Percentiles rank a stretch among this genome's conserved stretches.
phyloP scores from a whole-genome alignment of 2,888 invertebrate species.

The Zeuzera pyrina region DNA sequence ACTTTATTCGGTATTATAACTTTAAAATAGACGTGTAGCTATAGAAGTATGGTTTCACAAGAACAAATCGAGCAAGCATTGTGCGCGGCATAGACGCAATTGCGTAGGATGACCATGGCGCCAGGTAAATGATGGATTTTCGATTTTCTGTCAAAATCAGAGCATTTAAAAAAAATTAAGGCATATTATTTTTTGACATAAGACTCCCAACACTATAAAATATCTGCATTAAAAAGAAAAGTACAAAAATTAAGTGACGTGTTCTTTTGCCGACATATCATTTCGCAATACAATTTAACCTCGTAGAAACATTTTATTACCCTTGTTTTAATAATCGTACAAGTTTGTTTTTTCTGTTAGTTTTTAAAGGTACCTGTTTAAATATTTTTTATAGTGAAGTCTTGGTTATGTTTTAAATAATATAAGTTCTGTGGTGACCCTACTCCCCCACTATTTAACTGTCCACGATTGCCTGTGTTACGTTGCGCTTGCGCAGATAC shows the following conservation, averaged over 20 bases:
- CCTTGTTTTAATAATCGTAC: no score
- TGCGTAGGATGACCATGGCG: slow-evolving; percentile 16
- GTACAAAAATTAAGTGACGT: neutral
- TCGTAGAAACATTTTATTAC: no score
- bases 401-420: neutral
- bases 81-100: slow-evolving; percentile 23
- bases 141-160: neutral
- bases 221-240: neutral
- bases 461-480: neutral
- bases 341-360: no score
- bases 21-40: no score
- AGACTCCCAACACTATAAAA: no score
- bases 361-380: no score
- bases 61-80: slow-evolving; percentile 1
- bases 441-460: neutral
- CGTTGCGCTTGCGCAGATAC: neutral
- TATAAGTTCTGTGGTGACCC: neutral
- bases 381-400: no score
- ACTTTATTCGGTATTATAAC: no score
- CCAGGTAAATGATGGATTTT: slow-evolving; percentile 1
- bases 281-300: no score
- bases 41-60: slow-evolving; percentile 9
- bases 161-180: neutral
- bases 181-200: no score
- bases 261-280: no score